phyloP scores from a whole-genome alignment of 2,888 invertebrate genomes.

The Colostygia pectinataria region DNA sequence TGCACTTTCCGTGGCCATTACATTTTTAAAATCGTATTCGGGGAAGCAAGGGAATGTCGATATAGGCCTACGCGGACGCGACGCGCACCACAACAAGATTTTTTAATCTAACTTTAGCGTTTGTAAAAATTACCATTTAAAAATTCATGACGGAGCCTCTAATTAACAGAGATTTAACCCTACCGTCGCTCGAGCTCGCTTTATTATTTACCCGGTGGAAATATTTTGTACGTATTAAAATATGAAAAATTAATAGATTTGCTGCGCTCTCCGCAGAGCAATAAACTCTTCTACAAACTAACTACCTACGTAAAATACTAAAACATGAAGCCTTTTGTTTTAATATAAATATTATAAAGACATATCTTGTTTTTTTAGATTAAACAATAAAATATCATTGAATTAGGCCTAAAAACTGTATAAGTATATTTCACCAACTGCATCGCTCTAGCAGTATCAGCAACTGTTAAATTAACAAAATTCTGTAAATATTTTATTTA shows the following conservation, averaged over 20 bases:
- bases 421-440: too few relatives aligned
- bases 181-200: slow-evolving; percentile 77
- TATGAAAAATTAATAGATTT: slow-evolving; percentile 76
- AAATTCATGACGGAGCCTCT: slow-evolving; percentile 75
- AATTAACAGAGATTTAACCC: slow-evolving; percentile 83
- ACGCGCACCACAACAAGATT: slow-evolving; percentile 65
- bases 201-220: slow-evolving; percentile 79
- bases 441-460: too few relatives aligned
- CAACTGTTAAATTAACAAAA: too few relatives aligned
- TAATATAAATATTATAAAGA: too few relatives aligned
- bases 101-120: slow-evolving; percentile 83
- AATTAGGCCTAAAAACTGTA: too few relatives aligned
- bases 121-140: slow-evolving; percentile 84
- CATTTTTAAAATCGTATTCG: slow-evolving; percentile 78
- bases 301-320: too few relatives aligned
- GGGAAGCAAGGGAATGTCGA: slow-evolving; percentile 51
- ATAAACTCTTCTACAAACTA: slow-evolving; percentile 30
- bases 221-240: slow-evolving; percentile 83
- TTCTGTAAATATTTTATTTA: too few relatives aligned
- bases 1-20: slow-evolving; percentile 66
- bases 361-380: too few relatives aligned
- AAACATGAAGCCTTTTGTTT: too few relatives aligned
- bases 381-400: too few relatives aligned
- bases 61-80: slow-evolving; percentile 75
- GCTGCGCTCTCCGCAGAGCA: slow-evolving; percentile 49